Base-by-base conservation (phyloP, 2,113 vertebrate species). In the Dicerorhinus sumatrensis region DNA sequence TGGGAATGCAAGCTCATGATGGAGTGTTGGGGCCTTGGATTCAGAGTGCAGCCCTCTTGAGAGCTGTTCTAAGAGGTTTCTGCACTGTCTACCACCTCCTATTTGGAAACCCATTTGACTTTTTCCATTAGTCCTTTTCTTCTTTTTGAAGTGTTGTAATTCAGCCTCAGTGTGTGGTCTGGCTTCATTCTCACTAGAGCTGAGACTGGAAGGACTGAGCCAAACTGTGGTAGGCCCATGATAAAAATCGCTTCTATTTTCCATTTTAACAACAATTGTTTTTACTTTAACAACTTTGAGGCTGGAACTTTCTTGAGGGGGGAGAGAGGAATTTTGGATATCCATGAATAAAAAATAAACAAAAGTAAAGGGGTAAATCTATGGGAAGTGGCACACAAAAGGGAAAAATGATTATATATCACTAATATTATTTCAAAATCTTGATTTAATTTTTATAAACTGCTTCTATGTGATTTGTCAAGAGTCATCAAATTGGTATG, bases 91-190 rank as follows among this genome's bases (percentile, higher is more conserved):
- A 90, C 94, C 73, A 89, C 86, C 91, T 93, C 96, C 17, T 82
- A 97, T 98, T 98, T 98, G 98, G 98, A 97, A 94, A 97, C 83
- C 79, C 54, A 82, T 97, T 48, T 97, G 98, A 93, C 97, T 98
- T 98, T 98, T 98, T 39, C 94, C 98, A 81, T 96, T 91, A 94
- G 82, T 67, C 20, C 63, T 97, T 97, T 95, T 72, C 95, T 94
- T 98, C 92, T 97, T 90, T 97, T 96, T 97, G 33, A 97, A 97
- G 92, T 97, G 84, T 97, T 98, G 84, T 98, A 97, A 98, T 98
- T 98, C 94, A 98, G 97, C 31, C 98, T 98, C 27, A 96, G 95
- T 98, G 98, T 99, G 99, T 98, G 99, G 99, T 99, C 99, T 99
- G 98, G 98, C 98, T 98, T 97, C 94, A 27, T 96, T 96, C 97